A percentile compares a stretch with the other conserved stretches of the same genome.
These are phyloP conservation scores for Ochropleura leucogaster DNA, from an alignment of 2,888 invertebrate genomes.

Conservation along the genomic window DNA sequence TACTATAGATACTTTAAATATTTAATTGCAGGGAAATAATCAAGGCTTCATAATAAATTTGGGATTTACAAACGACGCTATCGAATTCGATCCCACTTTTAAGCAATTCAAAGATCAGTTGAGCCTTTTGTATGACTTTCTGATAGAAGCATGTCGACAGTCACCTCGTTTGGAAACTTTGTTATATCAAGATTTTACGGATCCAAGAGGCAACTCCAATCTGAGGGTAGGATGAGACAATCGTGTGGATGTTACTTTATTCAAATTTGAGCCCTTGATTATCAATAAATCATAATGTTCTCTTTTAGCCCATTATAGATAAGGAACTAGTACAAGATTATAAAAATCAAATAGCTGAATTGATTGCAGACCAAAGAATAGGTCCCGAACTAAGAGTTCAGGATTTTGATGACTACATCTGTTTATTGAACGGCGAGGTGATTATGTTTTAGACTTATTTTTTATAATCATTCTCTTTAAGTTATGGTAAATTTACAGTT, in stretches of 20 bases:
- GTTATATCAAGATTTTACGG: conserved; percentile 92
- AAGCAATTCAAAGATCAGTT: conserved; percentile 93
- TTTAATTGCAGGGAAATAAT: conserved; percentile 89
- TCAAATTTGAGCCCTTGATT: neutral
- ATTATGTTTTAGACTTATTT: neutral
- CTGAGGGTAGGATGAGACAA: conserved; percentile 74
- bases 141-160: conserved; percentile 93
- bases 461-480: neutral
- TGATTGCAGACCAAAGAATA: conserved; percentile 93
- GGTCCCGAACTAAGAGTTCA: conserved; percentile 93
- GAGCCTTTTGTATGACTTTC: conserved; percentile 93
- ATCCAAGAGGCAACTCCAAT: conserved; percentile 66
- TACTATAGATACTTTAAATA: neutral
- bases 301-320: conserved; percentile 93
- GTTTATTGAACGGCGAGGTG: conserved; percentile 93
- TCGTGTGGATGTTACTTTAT: neutral
- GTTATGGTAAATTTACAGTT: neutral
- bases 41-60: conserved; percentile 93
- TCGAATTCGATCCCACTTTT: conserved; percentile 94
- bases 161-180: conserved; percentile 95
- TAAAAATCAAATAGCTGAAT: conserved; percentile 90
- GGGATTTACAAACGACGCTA: conserved; percentile 90
- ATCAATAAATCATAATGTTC: neutral
- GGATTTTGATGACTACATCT: conserved; percentile 95
- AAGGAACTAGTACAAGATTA: conserved; percentile 92